Conservation (phyloP, 2,888 invertebrate species). For the Enchytraeus crypticus region DNA sequence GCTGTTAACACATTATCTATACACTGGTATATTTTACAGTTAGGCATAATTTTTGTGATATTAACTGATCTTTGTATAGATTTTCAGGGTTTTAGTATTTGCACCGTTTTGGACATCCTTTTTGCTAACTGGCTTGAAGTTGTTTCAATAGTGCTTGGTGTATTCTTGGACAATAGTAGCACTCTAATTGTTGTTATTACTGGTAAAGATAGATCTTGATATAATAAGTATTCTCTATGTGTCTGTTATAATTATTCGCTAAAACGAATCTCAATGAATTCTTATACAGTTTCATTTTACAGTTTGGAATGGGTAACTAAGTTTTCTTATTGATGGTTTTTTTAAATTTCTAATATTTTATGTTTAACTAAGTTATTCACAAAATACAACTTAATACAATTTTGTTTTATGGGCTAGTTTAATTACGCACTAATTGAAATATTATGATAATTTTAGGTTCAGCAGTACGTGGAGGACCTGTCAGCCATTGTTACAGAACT, state of each 20-base stretch:
- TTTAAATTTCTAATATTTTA: neutral
- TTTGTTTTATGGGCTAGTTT: no score
- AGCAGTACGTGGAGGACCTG: slow-evolving; percentile 45
- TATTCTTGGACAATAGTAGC: no score
- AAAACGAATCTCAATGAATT: neutral
- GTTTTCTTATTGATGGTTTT: neutral
- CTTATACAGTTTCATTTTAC: neutral
- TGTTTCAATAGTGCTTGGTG: no score
- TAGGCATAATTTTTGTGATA: no score
- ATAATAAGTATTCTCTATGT: neutral
- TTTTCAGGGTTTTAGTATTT: no score
- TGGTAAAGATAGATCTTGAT: neutral
- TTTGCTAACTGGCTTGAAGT: no score
- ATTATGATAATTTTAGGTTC: slow-evolving; percentile 36
- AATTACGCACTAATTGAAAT: slow-evolving; percentile 4
- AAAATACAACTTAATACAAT: no score
- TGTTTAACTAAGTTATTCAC: neutral
- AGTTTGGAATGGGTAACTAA: neutral
- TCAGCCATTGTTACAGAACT: slow-evolving; percentile 45
- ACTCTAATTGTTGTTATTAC: neutral
- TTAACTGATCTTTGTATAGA: no score
- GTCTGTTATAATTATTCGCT: neutral
- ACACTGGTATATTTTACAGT: no score
- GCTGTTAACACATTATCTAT: no score
- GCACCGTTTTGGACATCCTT: no score